Evolutionary conservation across 2,888 invertebrate genomes (phyloP).

Genomic region (Galerucella nymphaeae): DNA sequence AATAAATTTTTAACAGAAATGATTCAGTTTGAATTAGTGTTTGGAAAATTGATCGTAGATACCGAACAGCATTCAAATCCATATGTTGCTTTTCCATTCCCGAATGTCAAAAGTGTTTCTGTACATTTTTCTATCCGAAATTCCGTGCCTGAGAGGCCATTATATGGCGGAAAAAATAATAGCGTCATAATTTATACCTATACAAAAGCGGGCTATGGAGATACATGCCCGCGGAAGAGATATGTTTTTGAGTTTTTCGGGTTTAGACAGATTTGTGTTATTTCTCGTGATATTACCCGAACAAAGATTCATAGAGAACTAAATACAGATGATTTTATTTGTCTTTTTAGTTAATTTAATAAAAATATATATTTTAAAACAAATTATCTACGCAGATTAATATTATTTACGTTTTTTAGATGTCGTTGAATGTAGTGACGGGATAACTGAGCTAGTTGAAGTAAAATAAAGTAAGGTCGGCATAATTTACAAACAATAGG

Average conservation of each 20-base stretch:
- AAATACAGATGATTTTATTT: not conserved
- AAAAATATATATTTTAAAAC: not conserved
- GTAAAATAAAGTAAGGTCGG: no score
- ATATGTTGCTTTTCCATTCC: slow-evolving; percentile 47
- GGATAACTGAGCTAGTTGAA: no score
- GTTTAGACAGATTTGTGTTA: slow-evolving; percentile 39
- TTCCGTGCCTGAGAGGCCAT: slow-evolving; percentile 40
- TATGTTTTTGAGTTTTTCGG: slow-evolving; percentile 42
- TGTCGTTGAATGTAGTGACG: no score
- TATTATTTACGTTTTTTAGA: no score
- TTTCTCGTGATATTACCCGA: slow-evolving; percentile 27
- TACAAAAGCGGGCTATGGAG: slow-evolving; percentile 41
- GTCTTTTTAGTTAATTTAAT: not conserved
- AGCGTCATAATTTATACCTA: slow-evolving; percentile 44
- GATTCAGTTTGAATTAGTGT: slow-evolving; percentile 49
- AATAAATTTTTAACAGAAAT: slow-evolving; percentile 32
- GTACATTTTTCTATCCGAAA: slow-evolving; percentile 38
- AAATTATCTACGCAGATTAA: not conserved
- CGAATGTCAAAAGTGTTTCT: slow-evolving; percentile 46
- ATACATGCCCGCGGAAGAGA: slow-evolving; percentile 40
- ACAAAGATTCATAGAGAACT: slow-evolving; percentile 21
- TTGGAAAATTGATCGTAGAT: slow-evolving; percentile 49
- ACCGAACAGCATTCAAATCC: slow-evolving; percentile 43
- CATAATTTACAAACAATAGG: no score
- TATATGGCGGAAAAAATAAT: slow-evolving; percentile 46